Conservation (phyloP, 1,140 invertebrate genomes). For the Lamellibrachia luymesi region DNA sequence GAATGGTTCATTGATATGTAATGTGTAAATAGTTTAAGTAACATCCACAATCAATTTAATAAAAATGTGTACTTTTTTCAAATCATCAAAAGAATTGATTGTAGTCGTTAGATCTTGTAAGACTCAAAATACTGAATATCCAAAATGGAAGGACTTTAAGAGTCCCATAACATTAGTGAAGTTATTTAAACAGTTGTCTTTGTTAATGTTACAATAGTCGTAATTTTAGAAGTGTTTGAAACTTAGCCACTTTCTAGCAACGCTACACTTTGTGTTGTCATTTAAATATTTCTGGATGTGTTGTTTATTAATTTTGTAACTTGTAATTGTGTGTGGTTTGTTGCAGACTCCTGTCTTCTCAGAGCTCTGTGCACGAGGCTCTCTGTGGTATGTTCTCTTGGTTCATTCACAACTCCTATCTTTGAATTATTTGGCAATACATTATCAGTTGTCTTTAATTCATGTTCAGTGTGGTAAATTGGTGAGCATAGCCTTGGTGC, state of each 20-base stretch:
- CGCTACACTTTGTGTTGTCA: neutral
- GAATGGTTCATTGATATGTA: no score
- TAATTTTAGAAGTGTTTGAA: neutral
- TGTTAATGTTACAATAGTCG: neutral
- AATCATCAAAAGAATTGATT: no score
- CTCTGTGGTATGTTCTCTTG: constrained; percentile 67
- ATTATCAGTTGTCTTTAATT: neutral
- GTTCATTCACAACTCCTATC: neutral
- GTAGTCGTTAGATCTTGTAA: no score
- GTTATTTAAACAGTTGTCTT: neutral
- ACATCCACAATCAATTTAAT: no score
- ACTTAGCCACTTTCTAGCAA: neutral
- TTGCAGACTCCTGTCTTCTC: constrained; percentile 66
- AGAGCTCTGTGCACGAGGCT: constrained; percentile 76
- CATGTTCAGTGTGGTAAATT: neutral
- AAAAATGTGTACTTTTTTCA: no score
- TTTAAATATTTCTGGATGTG: neutral
- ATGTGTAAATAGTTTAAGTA: no score
- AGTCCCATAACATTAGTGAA: no score
- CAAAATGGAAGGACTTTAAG: no score
- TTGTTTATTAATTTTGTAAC: neutral
- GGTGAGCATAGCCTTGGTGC: neutral
- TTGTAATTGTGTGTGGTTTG: neutral
- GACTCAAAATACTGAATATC: no score
- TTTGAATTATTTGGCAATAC: neutral